Percentiles rank a stretch among this genome's conserved stretches.
phyloP scores from a whole-genome alignment of 2,888 invertebrate genomes.

The Cataglyphis livida region DNA sequence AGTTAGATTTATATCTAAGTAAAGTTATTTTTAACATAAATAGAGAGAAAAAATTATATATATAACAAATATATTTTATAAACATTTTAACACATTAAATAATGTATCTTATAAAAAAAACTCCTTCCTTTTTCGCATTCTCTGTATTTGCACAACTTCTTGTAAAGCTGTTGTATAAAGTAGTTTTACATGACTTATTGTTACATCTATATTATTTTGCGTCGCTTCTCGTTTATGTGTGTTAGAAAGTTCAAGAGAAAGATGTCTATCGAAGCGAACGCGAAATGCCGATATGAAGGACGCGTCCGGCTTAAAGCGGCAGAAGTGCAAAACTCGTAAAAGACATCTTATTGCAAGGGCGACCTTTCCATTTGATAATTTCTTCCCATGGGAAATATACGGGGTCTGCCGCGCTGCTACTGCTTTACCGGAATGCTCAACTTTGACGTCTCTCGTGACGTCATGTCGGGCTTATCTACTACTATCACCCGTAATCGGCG shows the following conservation, averaged over 20 bases:
- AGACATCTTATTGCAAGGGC: slow-evolving; percentile 47
- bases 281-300: slow-evolving; percentile 27
- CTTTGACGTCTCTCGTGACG: slow-evolving; percentile 41
- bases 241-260: slow-evolving; percentile 25
- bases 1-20: neutral
- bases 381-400: slow-evolving; percentile 53
- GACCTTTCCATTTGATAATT: slow-evolving; percentile 56
- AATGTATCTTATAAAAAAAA: neutral
- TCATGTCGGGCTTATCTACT: slow-evolving; percentile 41
- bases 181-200: neutral
- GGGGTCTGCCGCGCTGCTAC: slow-evolving; percentile 24
- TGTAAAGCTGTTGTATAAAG: neutral
- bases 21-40: neutral
- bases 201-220: neutral
- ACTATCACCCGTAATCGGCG: slow-evolving; percentile 38
- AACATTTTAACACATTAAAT: neutral
- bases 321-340: slow-evolving; percentile 27
- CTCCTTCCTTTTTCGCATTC: neutral
- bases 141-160: neutral
- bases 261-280: slow-evolving; percentile 4
- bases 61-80: neutral
- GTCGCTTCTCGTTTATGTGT: neutral
- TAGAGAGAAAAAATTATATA: neutral
- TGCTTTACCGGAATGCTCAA: slow-evolving; percentile 46
- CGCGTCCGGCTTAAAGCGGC: slow-evolving; percentile 25